Conservation (phyloP, 2,113 vertebrate genomes). For the Phoxinus phoxinus region DNA sequence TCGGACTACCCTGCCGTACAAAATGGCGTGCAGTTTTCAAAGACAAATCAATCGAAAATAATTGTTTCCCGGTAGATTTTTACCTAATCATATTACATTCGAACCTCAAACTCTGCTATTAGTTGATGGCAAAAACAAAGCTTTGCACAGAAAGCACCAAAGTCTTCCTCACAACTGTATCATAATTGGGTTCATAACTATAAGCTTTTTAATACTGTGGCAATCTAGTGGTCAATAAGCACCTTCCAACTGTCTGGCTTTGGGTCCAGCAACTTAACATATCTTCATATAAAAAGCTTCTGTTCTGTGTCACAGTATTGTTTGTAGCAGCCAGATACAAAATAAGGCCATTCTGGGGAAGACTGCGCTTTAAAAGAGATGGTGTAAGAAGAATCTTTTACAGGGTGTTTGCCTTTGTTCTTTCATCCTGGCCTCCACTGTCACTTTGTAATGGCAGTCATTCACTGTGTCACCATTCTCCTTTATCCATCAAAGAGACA, state of each 20-base stretch:
- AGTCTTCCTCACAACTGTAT: not conserved
- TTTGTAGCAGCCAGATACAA: not conserved
- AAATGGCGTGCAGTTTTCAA: not conserved
- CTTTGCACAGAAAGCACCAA: no score
- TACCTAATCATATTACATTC: not conserved
- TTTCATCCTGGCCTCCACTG: slow-evolving; percentile 29
- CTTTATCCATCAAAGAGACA: slow-evolving; percentile 26
- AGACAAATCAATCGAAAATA: not conserved
- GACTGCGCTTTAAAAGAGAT: not conserved
- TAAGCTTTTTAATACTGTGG: not conserved
- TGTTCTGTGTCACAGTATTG: not conserved
- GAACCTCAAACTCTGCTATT: not conserved
- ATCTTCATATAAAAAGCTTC: not conserved
- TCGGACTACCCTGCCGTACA: not conserved
- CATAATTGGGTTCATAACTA: not conserved
- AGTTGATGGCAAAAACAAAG: not conserved
- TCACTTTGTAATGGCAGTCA: slow-evolving; percentile 22
- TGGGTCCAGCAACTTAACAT: not conserved
- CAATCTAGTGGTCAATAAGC: not conserved
- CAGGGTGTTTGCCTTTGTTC: slow-evolving; percentile 17
- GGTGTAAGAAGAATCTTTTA: not conserved
- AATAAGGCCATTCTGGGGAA: not conserved
- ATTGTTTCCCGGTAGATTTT: not conserved
- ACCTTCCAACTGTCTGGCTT: not conserved
- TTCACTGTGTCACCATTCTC: slow-evolving; percentile 1